Evolutionary conservation across 2,797 vertebrate genomes (phyloP).

Genomic region (Lateolabrax maculatus): DNA sequence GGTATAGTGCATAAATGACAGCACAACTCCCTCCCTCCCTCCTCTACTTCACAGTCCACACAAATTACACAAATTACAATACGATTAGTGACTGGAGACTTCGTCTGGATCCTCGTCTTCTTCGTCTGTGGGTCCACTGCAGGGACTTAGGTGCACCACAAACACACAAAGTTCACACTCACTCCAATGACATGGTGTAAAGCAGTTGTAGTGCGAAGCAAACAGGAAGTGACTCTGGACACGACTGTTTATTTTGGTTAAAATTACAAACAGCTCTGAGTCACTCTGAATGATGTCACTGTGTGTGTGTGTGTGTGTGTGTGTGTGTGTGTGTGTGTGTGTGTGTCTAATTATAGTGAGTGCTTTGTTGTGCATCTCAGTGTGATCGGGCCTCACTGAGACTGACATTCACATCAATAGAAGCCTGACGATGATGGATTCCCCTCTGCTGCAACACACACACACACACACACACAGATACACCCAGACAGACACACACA

Average conservation of each 20-base stretch:
- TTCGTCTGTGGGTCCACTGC: background rate
- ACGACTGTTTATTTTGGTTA: slow-evolving; percentile 44
- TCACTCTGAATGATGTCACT: slow-evolving; percentile 57
- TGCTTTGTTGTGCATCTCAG: slow-evolving; percentile 79
- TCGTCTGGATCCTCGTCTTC: background rate
- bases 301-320: slow-evolving; percentile 8
- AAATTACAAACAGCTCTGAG: slow-evolving; percentile 44
- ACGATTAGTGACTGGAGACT: too few species aligned
- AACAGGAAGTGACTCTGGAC: slow-evolving; percentile 40
- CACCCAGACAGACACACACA: slow-evolving; percentile 25
- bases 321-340: slow-evolving; percentile 52
- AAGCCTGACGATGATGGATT: slow-evolving; percentile 86
- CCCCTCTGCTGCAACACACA: slow-evolving; percentile 59
- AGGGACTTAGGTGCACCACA: too few species aligned
- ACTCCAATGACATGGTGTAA: background rate
- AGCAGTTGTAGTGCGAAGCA: background rate
- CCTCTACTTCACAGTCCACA: background rate
- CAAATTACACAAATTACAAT: rapidly evolving
- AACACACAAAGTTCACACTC: background rate
- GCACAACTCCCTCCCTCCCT: background rate
- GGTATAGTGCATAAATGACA: too few species aligned
- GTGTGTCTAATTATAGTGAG: slow-evolving; percentile 84
- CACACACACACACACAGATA: slow-evolving; percentile 31
- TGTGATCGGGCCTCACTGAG: slow-evolving; percentile 76
- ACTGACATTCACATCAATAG: slow-evolving; percentile 86